Conservation (phyloP, 2,113 vertebrate species). For the Apeltes quadracus region DNA sequence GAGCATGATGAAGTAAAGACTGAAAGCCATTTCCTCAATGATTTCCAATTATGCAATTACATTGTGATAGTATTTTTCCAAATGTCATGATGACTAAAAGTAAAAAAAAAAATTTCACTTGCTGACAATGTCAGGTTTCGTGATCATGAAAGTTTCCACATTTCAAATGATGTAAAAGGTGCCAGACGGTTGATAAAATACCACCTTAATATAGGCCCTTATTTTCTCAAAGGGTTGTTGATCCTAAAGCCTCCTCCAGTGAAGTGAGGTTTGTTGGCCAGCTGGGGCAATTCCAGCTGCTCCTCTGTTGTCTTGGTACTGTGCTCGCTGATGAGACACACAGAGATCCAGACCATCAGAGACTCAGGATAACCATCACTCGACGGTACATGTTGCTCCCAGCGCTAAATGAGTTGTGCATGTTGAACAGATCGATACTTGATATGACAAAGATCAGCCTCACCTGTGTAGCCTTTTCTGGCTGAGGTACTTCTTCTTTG, state of each 20-base stretch:
- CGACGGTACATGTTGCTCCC: too few relatives aligned
- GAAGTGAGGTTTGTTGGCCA: conserved; percentile 64
- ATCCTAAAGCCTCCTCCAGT: conserved; percentile 65
- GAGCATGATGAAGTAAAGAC: neutral
- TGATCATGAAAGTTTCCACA: neutral
- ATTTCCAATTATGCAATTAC: neutral
- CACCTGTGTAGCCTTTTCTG: conserved; percentile 71
- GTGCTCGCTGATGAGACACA: conserved; percentile 61
- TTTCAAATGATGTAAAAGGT: neutral
- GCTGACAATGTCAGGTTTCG: neutral
- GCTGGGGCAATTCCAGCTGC: conserved; percentile 61
- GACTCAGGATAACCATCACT: neutral
- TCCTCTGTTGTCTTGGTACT: conserved; percentile 40
- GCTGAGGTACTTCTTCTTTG: conserved; percentile 71
- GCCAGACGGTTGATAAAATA: neutral
- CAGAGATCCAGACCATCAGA: conserved; percentile 1
- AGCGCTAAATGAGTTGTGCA: neutral
- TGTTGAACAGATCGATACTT: neutral
- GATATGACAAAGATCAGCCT: neutral
- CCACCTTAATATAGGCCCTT: neutral
- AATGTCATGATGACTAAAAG: neutral
- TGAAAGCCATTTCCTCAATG: neutral
- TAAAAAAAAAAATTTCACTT: neutral
- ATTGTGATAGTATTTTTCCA: neutral
- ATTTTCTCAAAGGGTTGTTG: conserved; percentile 49